Percentiles rank a stretch among this genome's conserved stretches.
phyloP scores from a whole-genome alignment of 2,797 vertebrate species.

The Artibeus jamaicensis region DNA sequence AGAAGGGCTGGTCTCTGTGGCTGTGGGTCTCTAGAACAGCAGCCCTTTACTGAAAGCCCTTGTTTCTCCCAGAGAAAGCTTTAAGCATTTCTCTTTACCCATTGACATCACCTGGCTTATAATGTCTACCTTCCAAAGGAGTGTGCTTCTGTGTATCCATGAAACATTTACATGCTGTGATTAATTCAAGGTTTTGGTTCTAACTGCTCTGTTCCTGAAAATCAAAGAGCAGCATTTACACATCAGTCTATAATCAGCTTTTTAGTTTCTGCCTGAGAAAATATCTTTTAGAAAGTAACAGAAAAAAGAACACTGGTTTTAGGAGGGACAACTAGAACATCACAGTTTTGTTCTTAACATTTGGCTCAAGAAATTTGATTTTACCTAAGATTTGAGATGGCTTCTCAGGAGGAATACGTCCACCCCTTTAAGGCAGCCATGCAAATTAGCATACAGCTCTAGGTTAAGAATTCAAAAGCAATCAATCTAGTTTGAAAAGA shows the following conservation, averaged over 20 bases:
- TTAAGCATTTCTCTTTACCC: not conserved
- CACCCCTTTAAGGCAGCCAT: not conserved
- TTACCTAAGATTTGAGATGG: not conserved
- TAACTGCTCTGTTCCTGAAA: not conserved
- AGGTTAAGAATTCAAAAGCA: slow-evolving; percentile 7
- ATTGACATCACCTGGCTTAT: not conserved
- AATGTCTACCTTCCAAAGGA: not conserved
- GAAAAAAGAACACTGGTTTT: not conserved
- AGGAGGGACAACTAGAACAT: not conserved
- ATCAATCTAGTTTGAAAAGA: slow-evolving; percentile 3
- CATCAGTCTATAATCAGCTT: not conserved
- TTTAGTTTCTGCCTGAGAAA: not conserved
- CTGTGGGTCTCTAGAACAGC: accelerated
- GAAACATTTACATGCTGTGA: not conserved
- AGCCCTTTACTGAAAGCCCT: not conserved
- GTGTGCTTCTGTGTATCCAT: not conserved
- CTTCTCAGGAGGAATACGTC: not conserved
- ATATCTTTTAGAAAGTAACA: not conserved
- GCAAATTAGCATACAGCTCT: not conserved
- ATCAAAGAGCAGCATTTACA: not conserved
- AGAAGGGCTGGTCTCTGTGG: not conserved
- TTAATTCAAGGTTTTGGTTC: not conserved
- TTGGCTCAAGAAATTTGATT: not conserved
- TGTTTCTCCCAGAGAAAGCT: not conserved
- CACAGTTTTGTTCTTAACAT: not conserved